Conservation (phyloP, 1,140 invertebrate species). For the Habropoda laboriosa region DNA sequence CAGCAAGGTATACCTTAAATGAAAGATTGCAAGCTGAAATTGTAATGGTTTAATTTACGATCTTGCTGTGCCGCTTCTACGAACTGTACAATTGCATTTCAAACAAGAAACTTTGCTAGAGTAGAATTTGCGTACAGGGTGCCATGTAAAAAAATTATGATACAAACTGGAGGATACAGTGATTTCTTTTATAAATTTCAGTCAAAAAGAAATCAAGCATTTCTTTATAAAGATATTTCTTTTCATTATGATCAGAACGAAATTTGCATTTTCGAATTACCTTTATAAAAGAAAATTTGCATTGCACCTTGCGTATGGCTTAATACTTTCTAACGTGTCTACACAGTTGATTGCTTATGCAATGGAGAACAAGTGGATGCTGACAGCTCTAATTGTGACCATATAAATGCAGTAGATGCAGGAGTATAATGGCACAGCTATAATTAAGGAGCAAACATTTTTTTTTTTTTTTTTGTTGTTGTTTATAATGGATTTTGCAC, state of each 20-base stretch:
- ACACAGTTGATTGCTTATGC: neutral
- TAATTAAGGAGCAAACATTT: slow-evolving; percentile 25
- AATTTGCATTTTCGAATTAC: no score
- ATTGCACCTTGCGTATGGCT: neutral
- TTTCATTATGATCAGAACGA: no score
- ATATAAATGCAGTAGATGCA: slow-evolving; percentile 27
- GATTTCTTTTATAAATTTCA: neutral
- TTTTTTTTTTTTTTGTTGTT: slow-evolving; percentile 2
- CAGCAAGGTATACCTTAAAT: no score
- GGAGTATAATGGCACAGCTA: neutral
- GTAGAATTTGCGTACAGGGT: neutral
- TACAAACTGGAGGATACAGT: neutral
- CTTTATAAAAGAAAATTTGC: neutral
- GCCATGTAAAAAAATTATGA: neutral
- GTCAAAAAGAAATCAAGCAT: no score
- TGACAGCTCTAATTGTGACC: slow-evolving; percentile 44
- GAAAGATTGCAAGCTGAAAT: no score
- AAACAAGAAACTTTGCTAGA: neutral
- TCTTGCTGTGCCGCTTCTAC: no score
- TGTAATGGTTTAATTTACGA: no score
- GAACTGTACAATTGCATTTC: neutral
- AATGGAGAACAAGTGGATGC: slow-evolving; percentile 24
- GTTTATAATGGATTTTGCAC: slow-evolving; percentile 5
- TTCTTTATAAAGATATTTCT: no score
- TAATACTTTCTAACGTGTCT: neutral